Evolutionary conservation across 2,888 invertebrate species (phyloP).

Genomic region (Matsumyia berberina): DNA sequence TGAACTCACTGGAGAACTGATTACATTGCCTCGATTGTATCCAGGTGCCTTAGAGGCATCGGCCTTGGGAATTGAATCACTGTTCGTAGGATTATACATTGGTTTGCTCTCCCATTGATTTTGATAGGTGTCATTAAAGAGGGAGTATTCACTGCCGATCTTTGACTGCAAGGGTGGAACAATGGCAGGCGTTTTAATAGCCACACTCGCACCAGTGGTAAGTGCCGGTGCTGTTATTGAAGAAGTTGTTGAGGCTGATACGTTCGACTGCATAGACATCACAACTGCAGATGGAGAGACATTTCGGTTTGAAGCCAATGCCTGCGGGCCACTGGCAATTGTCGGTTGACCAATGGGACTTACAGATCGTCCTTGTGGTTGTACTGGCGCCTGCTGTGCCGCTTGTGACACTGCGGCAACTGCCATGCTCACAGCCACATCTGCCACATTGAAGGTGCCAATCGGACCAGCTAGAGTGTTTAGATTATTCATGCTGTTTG

Average conservation of each 20-base stretch:
- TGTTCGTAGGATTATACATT: slow-evolving; percentile 84
- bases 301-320: slow-evolving; percentile 65
- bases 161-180: slow-evolving; percentile 81
- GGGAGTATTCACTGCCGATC: slow-evolving; percentile 89
- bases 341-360: slow-evolving; percentile 83
- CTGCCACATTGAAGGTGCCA: slow-evolving; percentile 84
- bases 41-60: slow-evolving; percentile 96
- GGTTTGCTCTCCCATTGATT: slow-evolving; percentile 85
- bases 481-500: slow-evolving; percentile 75
- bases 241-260: slow-evolving; percentile 78
- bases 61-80: slow-evolving; percentile 86
- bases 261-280: slow-evolving; percentile 81
- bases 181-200: slow-evolving; percentile 79
- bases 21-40: slow-evolving; percentile 90
- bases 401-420: slow-evolving; percentile 80
- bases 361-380: slow-evolving; percentile 78
- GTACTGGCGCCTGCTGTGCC: slow-evolving; percentile 73
- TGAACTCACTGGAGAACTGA: slow-evolving; percentile 91
- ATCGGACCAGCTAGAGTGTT: slow-evolving; percentile 83
- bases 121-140: slow-evolving; percentile 91
- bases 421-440: slow-evolving; percentile 81
- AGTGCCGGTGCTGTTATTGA: slow-evolving; percentile 72
- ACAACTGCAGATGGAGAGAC: slow-evolving; percentile 77
- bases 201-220: slow-evolving; percentile 60
- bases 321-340: slow-evolving; percentile 58